phyloP scores from a whole-genome alignment of 2,888 invertebrate genomes.

The Cerceris ruficornis region DNA sequence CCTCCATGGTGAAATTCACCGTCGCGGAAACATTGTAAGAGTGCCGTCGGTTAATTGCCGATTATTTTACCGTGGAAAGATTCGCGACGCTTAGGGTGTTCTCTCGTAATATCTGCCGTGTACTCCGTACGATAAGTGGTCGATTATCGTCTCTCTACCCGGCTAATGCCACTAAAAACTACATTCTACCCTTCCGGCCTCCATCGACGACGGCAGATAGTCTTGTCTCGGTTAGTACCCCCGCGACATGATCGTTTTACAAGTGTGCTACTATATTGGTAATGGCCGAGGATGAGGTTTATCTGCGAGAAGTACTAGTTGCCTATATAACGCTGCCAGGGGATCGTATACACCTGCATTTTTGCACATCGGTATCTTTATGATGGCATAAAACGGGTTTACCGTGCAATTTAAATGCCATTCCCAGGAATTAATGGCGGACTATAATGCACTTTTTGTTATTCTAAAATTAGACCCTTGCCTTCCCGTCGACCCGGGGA shows the following conservation, averaged over 20 bases:
- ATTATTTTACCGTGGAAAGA: slow-evolving; percentile 21
- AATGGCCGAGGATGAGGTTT: slow-evolving; percentile 48
- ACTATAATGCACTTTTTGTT: slow-evolving; percentile 33
- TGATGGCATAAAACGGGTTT: slow-evolving; percentile 57
- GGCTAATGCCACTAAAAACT: slow-evolving; percentile 51
- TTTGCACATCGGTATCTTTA: slow-evolving; percentile 64
- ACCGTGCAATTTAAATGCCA: slow-evolving; percentile 58
- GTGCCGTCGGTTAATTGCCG: slow-evolving; percentile 19
- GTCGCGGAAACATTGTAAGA: slow-evolving; percentile 11
- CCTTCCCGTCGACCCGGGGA: slow-evolving; percentile 2
- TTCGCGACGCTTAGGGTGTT: slow-evolving; percentile 32
- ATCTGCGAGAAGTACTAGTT: slow-evolving; percentile 46
- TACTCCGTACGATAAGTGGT: slow-evolving; percentile 49
- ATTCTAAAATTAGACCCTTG: slow-evolving; percentile 53
- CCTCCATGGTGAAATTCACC: not conserved
- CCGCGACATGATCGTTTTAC: slow-evolving; percentile 60
- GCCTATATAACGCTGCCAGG: slow-evolving; percentile 31
- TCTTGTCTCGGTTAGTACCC: slow-evolving; percentile 56
- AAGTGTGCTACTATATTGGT: slow-evolving; percentile 59
- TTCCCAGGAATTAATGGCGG: slow-evolving; percentile 43
- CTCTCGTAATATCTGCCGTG: slow-evolving; percentile 33
- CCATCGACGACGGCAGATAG: slow-evolving; percentile 47
- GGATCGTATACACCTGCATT: slow-evolving; percentile 46
- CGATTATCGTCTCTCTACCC: slow-evolving; percentile 52
- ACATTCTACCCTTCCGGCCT: slow-evolving; percentile 14